Conservation (phyloP, 2,888 invertebrate genomes). For the Amiota mariae region DNA sequence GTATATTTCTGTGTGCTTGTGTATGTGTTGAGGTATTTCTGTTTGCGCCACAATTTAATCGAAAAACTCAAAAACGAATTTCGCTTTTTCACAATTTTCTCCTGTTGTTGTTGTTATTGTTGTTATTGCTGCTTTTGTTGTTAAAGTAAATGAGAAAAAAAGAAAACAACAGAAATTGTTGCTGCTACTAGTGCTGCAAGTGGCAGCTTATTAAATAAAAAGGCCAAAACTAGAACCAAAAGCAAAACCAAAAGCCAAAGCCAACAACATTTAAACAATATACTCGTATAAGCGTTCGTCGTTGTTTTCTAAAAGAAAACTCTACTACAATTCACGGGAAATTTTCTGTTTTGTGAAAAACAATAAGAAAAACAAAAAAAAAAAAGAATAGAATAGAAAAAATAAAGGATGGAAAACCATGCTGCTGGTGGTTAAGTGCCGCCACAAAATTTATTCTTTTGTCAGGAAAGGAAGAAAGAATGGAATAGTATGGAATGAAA, state of each 20-base stretch:
- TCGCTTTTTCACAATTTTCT: conserved; percentile 39
- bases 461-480: too few relatives aligned
- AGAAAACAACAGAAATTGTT: conserved; percentile 27
- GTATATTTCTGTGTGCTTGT: conserved; percentile 40
- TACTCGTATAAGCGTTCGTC: conserved; percentile 36
- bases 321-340: conserved; percentile 19
- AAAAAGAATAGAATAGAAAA: background rate
- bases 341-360: background rate
- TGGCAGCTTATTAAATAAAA: conserved; percentile 66
- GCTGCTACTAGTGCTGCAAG: conserved; percentile 55
- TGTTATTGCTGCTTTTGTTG: conserved; percentile 29
- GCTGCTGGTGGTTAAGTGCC: too few relatives aligned
- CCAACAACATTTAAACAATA: too few relatives aligned
- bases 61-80: conserved; percentile 62
- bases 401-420: background rate
- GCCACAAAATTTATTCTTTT: too few relatives aligned
- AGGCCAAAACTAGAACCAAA: conserved; percentile 23
- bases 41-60: conserved; percentile 48
- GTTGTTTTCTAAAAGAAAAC: conserved; percentile 45
- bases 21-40: conserved; percentile 38
- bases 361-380: conserved; percentile 1
- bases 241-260: conserved; percentile 34
- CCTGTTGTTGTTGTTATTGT: conserved; percentile 5
- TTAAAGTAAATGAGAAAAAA: conserved; percentile 8
- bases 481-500: too few relatives aligned